phyloP scores from a whole-genome alignment of 35 echinoderm and acorn worm species.

The Strongylocentrotus purpuratus region DNA sequence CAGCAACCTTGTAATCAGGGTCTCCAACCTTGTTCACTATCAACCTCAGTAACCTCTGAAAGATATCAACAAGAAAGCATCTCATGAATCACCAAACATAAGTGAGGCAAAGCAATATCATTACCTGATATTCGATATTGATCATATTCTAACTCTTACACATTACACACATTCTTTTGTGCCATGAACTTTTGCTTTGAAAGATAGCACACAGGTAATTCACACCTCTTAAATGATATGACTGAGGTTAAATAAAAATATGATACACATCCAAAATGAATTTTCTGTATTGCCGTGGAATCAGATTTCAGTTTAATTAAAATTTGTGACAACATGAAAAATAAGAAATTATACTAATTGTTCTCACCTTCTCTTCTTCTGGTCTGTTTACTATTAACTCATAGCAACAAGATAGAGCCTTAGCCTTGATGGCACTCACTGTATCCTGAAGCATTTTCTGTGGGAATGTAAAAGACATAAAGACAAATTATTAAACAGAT shows the following conservation, averaged over 20 bases:
- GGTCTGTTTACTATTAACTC: conserved; percentile 89
- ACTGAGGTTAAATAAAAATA: too few relatives aligned
- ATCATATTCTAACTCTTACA: too few relatives aligned
- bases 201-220: background rate
- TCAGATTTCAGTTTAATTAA: background rate
- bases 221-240: background rate
- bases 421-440: conserved; percentile 79
- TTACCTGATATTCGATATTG: background rate
- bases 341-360: background rate
- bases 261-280: too few relatives aligned
- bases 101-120: background rate
- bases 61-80: background rate
- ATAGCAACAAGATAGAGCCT: conserved; percentile 80
- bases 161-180: too few relatives aligned
- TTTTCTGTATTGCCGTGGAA: too few relatives aligned
- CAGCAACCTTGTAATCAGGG: conserved; percentile 90
- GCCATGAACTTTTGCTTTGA: too few relatives aligned
- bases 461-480: background rate
- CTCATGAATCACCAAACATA: background rate
- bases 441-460: conserved; percentile 81
- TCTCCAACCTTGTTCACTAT: conserved; percentile 95
- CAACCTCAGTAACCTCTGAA: conserved; percentile 70
- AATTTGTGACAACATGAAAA: background rate
- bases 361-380: conserved; percentile 91
- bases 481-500: conserved; percentile 35